phyloP scores from a whole-genome alignment of 2,888 invertebrate genomes.

The Morinoia aosen region DNA sequence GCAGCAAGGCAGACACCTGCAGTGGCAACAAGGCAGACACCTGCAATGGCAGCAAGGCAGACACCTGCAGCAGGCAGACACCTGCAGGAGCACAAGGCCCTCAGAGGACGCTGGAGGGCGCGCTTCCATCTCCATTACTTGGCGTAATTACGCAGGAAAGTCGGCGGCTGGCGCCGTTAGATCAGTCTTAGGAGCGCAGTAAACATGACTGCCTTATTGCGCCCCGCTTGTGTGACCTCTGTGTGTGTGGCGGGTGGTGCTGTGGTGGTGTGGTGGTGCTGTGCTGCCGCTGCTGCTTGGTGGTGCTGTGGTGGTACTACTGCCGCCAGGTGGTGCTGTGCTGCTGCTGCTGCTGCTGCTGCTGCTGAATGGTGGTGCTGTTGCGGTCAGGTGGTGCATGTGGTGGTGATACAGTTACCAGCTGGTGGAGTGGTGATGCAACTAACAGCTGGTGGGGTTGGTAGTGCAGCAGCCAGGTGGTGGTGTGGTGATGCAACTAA shows the following conservation, averaged over 20 bases:
- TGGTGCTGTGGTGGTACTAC: not conserved
- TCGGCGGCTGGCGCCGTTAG: slow-evolving; percentile 39
- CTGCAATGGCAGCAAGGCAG: too few relatives aligned
- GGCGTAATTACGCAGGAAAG: slow-evolving; percentile 23
- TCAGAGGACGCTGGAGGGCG: not conserved
- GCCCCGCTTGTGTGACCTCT: not conserved
- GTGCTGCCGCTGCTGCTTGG: not conserved
- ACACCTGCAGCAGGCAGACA: not conserved
- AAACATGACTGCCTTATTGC: slow-evolving; percentile 40
- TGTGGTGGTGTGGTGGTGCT: not conserved
- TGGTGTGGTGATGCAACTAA: too few relatives aligned
- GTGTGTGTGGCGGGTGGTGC: not conserved
- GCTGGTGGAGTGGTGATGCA: not conserved
- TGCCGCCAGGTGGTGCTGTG: not conserved
- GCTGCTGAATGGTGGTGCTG: not conserved
- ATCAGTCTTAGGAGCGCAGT: slow-evolving; percentile 24
- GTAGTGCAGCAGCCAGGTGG: not conserved
- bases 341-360: not conserved
- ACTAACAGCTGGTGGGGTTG: not conserved
- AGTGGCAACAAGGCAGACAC: too few relatives aligned
- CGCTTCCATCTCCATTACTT: slow-evolving; percentile 43
- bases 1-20: too few relatives aligned
- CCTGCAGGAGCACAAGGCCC: not conserved
- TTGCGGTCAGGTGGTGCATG: not conserved
- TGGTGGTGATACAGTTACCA: not conserved